Evolutionary conservation across 2,888 invertebrate genomes (phyloP).

Genomic region (Himalopsyche anomala): DNA sequence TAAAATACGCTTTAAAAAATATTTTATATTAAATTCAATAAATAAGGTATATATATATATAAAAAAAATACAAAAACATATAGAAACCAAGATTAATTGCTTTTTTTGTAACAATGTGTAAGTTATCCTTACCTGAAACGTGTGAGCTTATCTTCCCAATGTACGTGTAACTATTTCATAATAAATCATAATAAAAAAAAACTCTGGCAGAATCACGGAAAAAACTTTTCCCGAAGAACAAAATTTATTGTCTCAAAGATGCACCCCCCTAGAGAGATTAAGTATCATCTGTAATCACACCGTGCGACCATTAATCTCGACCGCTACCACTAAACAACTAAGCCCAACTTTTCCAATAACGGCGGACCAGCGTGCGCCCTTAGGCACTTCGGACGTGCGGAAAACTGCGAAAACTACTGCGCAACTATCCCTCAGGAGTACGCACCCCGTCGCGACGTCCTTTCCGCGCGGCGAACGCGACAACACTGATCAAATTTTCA

Average conservation of each 20-base stretch:
- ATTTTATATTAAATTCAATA: too few species aligned
- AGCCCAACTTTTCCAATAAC: constrained; percentile 62
- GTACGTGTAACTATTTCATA: constrained; percentile 16
- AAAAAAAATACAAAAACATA: too few species aligned
- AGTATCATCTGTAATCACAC: constrained; percentile 62
- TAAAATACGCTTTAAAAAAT: too few species aligned
- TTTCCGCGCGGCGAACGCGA: constrained; percentile 51
- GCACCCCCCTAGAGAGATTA: constrained; percentile 8
- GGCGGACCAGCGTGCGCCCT: constrained; percentile 53
- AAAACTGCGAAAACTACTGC: constrained; percentile 45
- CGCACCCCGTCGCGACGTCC: constrained; percentile 42
- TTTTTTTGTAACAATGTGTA: background rate
- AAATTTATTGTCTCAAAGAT: constrained; percentile 37
- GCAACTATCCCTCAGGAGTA: constrained; percentile 36
- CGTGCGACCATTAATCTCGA: constrained; percentile 61
- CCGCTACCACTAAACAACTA: constrained; percentile 60
- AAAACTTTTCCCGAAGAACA: constrained; percentile 40
- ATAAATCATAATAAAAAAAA: constrained; percentile 39
- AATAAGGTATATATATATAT: too few species aligned
- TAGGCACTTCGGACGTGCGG: constrained; percentile 54
- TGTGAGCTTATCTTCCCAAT: background rate
- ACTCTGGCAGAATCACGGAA: background rate
- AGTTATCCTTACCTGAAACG: background rate
- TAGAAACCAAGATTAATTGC: too few species aligned
- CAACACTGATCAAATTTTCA: constrained; percentile 57